A percentile compares a stretch with the other conserved stretches of the same genome.
These are phyloP conservation scores for Philaethria dido DNA, from an alignment of 2,888 invertebrate genomes.

Conservation along the genomic window DNA sequence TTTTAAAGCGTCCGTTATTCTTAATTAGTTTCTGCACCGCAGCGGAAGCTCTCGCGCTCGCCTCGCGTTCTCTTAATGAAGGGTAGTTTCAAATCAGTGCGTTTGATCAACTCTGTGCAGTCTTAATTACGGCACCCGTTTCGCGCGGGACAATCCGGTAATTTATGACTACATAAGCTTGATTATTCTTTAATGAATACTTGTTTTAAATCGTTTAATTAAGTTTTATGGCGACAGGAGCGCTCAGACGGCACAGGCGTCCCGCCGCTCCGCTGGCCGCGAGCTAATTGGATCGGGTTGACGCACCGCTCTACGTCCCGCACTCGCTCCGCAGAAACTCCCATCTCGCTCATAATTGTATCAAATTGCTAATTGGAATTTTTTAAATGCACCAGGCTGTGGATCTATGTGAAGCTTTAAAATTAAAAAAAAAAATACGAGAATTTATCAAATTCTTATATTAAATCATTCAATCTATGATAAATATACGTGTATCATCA, in stretches of 20 bases:
- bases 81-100: slow-evolving; percentile 84
- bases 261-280: slow-evolving; percentile 81
- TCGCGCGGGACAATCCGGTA: slow-evolving; percentile 83
- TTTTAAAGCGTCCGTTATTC: slow-evolving; percentile 84
- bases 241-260: slow-evolving; percentile 64
- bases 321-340: slow-evolving; percentile 50
- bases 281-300: slow-evolving; percentile 84
- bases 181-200: slow-evolving; percentile 85
- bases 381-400: slow-evolving; percentile 81
- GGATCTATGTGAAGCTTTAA: slow-evolving; percentile 57
- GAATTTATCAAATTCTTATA: not conserved
- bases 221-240: slow-evolving; percentile 84
- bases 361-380: slow-evolving; percentile 84
- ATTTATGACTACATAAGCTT: slow-evolving; percentile 85
- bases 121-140: slow-evolving; percentile 83
- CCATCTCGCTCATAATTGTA: slow-evolving; percentile 78
- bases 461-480: not conserved
- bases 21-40: slow-evolving; percentile 84
- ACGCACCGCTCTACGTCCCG: slow-evolving; percentile 68
- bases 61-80: slow-evolving; percentile 81
- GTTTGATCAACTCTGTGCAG: slow-evolving; percentile 84
- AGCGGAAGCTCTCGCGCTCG: slow-evolving; percentile 74
- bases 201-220: slow-evolving; percentile 85
- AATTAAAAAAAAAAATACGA: slow-evolving; percentile 8
- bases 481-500: not conserved